phyloP scores from a whole-genome alignment of 2,797 vertebrate species.

The Premnoplex brunnescens region DNA sequence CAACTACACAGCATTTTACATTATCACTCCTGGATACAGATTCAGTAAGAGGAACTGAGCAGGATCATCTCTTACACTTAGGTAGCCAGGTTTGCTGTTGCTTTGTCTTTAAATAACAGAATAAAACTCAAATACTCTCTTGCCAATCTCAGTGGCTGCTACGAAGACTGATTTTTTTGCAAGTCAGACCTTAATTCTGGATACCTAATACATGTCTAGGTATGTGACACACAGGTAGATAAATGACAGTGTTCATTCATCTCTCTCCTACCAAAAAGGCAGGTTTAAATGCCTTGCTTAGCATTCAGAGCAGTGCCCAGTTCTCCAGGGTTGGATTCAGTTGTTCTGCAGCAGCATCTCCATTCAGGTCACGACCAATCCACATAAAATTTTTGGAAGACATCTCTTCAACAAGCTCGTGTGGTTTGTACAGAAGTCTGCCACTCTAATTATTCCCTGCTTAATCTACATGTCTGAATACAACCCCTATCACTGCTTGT shows the following conservation, averaged over 20 bases:
- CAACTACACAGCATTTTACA: not conserved
- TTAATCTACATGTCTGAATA: not conserved
- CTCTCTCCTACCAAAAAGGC: not conserved
- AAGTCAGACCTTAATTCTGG: not conserved
- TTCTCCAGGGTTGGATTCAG: not conserved
- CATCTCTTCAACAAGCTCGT: not conserved
- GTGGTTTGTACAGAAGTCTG: not conserved
- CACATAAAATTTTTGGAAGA: not conserved
- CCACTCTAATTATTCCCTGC: not conserved
- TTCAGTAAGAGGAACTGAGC: not conserved
- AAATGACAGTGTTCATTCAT: not conserved
- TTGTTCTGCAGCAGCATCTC: not conserved
- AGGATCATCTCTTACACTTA: not conserved
- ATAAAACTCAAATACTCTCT: not conserved
- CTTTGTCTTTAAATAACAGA: not conserved
- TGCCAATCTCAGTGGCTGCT: not conserved
- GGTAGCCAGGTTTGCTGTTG: not conserved
- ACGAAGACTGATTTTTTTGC: not conserved
- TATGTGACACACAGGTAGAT: not conserved
- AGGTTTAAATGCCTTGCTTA: not conserved
- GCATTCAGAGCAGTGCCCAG: not conserved
- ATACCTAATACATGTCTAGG: not conserved
- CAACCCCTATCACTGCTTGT: not conserved
- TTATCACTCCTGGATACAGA: not conserved
- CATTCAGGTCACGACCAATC: not conserved